Evolutionary conservation across 2,888 invertebrate genomes (phyloP).

Genomic region (Gnatocerus cornutus): DNA sequence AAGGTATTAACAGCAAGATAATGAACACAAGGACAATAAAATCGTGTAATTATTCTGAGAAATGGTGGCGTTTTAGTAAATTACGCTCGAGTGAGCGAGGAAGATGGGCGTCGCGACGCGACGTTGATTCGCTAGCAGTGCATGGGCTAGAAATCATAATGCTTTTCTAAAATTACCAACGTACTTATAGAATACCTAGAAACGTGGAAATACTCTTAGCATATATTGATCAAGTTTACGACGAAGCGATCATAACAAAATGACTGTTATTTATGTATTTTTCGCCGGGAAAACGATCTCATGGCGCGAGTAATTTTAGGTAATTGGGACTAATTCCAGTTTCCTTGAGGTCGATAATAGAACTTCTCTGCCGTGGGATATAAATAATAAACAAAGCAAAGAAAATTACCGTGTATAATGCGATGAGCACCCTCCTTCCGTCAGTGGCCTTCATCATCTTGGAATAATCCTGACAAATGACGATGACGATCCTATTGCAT

Average conservation of each 20-base stretch:
- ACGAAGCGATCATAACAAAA: conserved; percentile 41
- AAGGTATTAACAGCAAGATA: conserved; percentile 30
- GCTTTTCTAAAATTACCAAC: conserved; percentile 34
- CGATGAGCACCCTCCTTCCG: not conserved
- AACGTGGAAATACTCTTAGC: conserved; percentile 35
- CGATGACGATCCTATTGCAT: conserved; percentile 11
- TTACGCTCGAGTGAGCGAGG: conserved; percentile 1
- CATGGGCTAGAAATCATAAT: conserved; percentile 5
- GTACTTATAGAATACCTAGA: conserved; percentile 45
- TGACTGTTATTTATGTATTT: conserved; percentile 40
- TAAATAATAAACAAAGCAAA: conserved; percentile 21
- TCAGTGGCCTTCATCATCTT: not conserved
- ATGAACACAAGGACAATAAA: conserved; percentile 39
- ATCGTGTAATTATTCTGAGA: conserved; percentile 30
- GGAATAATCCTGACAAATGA: conserved; percentile 13
- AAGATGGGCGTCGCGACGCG: conserved; percentile 11
- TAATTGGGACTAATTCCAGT: conserved; percentile 40
- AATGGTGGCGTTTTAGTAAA: conserved; percentile 16
- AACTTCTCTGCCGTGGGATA: conserved; percentile 23
- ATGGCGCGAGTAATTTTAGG: conserved; percentile 34
- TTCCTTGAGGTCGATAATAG: conserved; percentile 32
- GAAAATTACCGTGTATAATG: conserved; percentile 14
- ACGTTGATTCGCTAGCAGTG: not conserved
- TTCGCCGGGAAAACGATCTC: conserved; percentile 35
- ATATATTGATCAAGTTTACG: conserved; percentile 48